Conservation (phyloP, 2,113 vertebrate genomes). For the Anolis carolinensis region DNA sequence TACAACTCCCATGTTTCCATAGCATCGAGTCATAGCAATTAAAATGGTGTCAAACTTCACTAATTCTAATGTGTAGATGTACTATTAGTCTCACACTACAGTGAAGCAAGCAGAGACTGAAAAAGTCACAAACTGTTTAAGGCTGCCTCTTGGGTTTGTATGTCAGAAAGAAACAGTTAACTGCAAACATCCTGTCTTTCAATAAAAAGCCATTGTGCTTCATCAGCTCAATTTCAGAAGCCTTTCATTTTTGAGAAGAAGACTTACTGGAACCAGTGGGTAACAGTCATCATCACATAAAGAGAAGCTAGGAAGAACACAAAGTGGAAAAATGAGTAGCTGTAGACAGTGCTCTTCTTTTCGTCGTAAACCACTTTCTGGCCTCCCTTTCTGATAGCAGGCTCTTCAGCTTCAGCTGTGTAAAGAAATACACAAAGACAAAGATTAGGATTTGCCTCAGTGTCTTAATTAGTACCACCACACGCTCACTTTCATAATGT, state of each 20-base stretch:
- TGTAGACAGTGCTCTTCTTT: slow-evolving; percentile 85
- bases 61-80: too few relatives aligned
- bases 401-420: slow-evolving; percentile 78
- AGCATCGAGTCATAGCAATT: too few relatives aligned
- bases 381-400: slow-evolving; percentile 72
- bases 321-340: slow-evolving; percentile 93
- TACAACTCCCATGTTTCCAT: too few relatives aligned
- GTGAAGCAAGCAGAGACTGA: not conserved
- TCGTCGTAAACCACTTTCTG: slow-evolving; percentile 91
- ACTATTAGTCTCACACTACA: too few relatives aligned
- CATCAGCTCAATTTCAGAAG: rapidly evolving
- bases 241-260: not conserved
- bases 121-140: not conserved
- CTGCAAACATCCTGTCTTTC: not conserved
- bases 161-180: not conserved
- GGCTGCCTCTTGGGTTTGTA: not conserved
- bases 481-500: not conserved
- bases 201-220: not conserved
- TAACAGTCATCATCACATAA: slow-evolving; percentile 98
- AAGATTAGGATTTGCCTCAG: not conserved
- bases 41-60: too few relatives aligned
- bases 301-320: slow-evolving; percentile 96
- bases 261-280: slow-evolving; percentile 98
- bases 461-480: not conserved
- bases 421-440: slow-evolving; percentile 18